These are phyloP conservation scores for Anthopleura sola DNA, from an alignment of 64 coral and sea anemone genomes.

Conservation along the genomic window DNA sequence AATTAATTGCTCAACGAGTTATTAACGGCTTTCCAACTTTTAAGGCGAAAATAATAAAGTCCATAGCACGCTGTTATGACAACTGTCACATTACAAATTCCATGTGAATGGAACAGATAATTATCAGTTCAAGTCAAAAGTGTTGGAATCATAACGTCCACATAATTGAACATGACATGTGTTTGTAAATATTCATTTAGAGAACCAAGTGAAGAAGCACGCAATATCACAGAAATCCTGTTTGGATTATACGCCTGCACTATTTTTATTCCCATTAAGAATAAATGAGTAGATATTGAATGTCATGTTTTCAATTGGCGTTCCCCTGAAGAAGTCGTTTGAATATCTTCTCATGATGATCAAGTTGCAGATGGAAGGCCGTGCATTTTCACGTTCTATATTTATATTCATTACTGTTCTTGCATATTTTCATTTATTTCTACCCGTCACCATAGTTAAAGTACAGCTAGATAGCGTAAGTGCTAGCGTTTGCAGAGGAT, in stretches of 20 bases:
- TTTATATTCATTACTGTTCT: background rate
- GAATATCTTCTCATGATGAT: too few relatives aligned
- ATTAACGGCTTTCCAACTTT: background rate
- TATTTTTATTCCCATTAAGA: background rate
- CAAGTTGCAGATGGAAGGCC: background rate
- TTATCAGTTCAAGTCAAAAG: background rate
- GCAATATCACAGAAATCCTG: background rate
- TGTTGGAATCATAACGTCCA: background rate
- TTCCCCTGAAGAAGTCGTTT: too few relatives aligned
- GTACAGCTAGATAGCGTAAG: too few relatives aligned
- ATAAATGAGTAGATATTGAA: background rate
- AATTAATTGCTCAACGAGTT: too few relatives aligned
- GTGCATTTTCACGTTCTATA: too few relatives aligned
- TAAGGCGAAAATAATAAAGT: background rate
- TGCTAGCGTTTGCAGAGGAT: constrained; percentile 31
- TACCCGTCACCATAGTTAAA: too few relatives aligned
- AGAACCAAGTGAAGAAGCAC: background rate
- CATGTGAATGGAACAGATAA: background rate
- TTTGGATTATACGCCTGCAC: background rate
- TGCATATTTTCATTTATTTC: background rate
- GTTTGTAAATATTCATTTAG: background rate
- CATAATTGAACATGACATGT: background rate
- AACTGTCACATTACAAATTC: background rate
- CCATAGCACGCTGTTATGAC: background rate
- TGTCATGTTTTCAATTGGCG: background rate